These are phyloP conservation scores for Drosophila tropicalis DNA, from an alignment of 1,140 invertebrate genomes.

Conservation along the genomic window DNA sequence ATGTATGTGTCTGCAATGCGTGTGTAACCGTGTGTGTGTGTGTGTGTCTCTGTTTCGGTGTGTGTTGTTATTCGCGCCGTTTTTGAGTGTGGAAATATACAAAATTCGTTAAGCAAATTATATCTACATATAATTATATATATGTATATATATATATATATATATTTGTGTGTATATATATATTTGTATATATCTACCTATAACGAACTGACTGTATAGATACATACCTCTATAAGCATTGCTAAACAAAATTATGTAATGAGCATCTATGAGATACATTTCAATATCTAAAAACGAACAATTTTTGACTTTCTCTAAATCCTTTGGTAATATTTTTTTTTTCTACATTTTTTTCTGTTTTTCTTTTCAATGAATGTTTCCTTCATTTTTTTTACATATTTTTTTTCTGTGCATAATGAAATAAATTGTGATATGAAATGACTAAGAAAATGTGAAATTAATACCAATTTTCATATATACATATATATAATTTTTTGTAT, in stretches of 20 bases:
- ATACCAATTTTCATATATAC: background rate
- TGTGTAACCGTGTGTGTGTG: background rate
- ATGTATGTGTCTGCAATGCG: constrained; percentile 27
- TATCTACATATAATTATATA: constrained; percentile 50
- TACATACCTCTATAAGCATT: constrained; percentile 39
- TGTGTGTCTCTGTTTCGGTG: background rate
- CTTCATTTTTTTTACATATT: background rate
- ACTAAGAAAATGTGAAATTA: constrained; percentile 10
- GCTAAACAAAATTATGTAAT: constrained; percentile 59
- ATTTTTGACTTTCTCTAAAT: constrained; percentile 7
- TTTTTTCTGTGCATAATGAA: constrained; percentile 1
- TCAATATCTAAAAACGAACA: constrained; percentile 20
- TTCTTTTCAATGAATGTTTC: background rate
- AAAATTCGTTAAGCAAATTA: constrained; percentile 68
- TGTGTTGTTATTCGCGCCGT: constrained; percentile 42
- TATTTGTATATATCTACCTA: constrained; percentile 40
- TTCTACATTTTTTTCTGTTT: background rate
- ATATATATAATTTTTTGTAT: background rate
- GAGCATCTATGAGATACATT: constrained; percentile 36
- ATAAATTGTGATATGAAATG: constrained; percentile 6
- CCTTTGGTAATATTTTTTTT: background rate
- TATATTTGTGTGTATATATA: constrained; percentile 17
- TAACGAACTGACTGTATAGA: background rate
- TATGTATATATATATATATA: constrained; percentile 42
- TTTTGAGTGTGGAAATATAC: constrained; percentile 77